Evolutionary conservation across 2,888 invertebrate genomes (phyloP), one percentile per base, ranked within the genome.

Genomic region (Abrostola tripartita): DNA sequence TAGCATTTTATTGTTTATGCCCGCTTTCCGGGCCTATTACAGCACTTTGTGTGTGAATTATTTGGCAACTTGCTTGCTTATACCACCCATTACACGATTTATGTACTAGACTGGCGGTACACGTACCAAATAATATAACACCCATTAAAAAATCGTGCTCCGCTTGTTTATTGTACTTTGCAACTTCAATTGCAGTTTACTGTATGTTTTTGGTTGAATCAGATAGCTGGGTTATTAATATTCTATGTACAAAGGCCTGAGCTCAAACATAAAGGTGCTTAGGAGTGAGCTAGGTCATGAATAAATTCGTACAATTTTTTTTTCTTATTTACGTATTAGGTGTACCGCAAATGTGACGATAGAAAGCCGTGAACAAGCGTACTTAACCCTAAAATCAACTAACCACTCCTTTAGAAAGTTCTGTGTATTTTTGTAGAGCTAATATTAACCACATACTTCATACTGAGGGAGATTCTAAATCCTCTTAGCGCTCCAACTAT

Each of bases 1-100:
- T 88, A 83, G 86, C 84, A 81, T 88, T 88, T 89, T 90, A 91
- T 92, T 92, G 91, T 92, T 92, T 90, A 90, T 89, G 82, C 83
- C 70, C 86, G 77, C 81, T 80, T 83, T 83, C 81, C 72, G 79
- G 76, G 81, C 81, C 90, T 89, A 89, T 91, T 90, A 90, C 81
- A 85, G 87, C 85, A 87, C 88, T 91, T 89, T 87, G 79, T 79
- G 85, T 81, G 89, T 92, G 92, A 92, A 90, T 92, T 92, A 92
- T 93, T 91, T 87, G 88, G 88, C 88, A 90, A 90, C 85, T 88
- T 85, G 87, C 87, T 83, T 71, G 81, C 80, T 68, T 81, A 80
- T 81, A 83, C 81, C 81, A 78, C 87, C 90, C 91, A 88, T 90
- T 91, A 90, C 81, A 72, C 85, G 88, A 92, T 92, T 91, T 91